Evolutionary conservation across 1,140 invertebrate genomes (phyloP).

Genomic region (Diachasma alloeum): DNA sequence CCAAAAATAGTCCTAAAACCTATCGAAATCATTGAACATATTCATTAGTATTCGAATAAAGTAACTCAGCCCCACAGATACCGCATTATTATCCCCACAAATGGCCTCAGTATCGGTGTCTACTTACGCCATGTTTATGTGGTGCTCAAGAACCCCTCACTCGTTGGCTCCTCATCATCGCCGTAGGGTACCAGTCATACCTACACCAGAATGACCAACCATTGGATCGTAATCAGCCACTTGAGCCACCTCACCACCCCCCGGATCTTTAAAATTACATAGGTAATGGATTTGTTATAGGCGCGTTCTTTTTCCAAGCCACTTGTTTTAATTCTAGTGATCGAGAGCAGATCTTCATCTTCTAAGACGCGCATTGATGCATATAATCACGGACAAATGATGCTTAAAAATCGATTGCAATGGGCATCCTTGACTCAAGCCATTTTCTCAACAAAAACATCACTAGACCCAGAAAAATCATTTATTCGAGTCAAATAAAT

Average conservation of each 20-base stretch:
- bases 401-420: background rate
- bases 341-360: constrained; percentile 16
- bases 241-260: background rate
- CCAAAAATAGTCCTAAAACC: too few relatives aligned
- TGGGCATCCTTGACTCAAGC: background rate
- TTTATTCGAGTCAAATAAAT: too few relatives aligned
- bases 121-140: constrained; percentile 15
- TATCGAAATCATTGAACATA: background rate
- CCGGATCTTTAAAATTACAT: constrained; percentile 30
- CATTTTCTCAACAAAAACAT: too few relatives aligned
- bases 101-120: background rate
- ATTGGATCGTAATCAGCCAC: constrained; percentile 14
- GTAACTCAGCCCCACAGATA: background rate
- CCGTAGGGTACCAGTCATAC: constrained; percentile 2
- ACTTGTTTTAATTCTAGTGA: constrained; percentile 30
- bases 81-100: background rate
- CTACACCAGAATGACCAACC: background rate
- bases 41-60: background rate
- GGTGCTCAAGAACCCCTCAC: background rate
- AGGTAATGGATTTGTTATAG: constrained; percentile 38
- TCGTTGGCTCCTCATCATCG: constrained; percentile 14
- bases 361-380: constrained; percentile 1
- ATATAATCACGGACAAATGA: constrained; percentile 16
- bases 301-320: background rate
- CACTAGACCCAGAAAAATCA: too few relatives aligned